Evolutionary conservation across 2,888 invertebrate genomes (phyloP).

Genomic region (Oxytorus armatus): DNA sequence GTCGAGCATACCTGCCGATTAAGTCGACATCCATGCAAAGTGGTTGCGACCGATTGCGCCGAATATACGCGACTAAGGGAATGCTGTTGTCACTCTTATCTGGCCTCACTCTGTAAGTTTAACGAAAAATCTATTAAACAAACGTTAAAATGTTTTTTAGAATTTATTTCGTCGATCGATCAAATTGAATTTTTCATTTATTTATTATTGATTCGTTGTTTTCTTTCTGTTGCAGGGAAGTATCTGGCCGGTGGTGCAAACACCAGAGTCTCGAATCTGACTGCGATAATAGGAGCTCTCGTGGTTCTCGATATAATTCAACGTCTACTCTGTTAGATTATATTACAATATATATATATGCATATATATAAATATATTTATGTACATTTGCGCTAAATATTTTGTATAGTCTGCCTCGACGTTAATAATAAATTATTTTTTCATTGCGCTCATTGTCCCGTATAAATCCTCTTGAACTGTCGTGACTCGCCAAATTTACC

Average conservation of each 20-base stretch:
- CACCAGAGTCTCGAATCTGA: conserved; percentile 59
- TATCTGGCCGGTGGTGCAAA: conserved; percentile 76
- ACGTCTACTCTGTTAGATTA: conserved; percentile 55
- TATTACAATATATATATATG: conserved; percentile 27
- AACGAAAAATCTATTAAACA: background rate
- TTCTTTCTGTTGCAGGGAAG: conserved; percentile 78
- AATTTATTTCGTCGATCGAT: background rate
- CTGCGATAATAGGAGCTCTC: conserved; percentile 72
- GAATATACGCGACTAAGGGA: conserved; percentile 87
- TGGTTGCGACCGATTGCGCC: conserved; percentile 87
- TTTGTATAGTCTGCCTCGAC: conserved; percentile 74
- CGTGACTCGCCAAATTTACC: conserved; percentile 2
- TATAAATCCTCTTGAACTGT: background rate
- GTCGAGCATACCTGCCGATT: conserved; percentile 89
- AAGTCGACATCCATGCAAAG: conserved; percentile 87
- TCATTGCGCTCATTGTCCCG: conserved; percentile 62
- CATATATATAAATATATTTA: conserved; percentile 20
- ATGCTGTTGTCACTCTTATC: conserved; percentile 88
- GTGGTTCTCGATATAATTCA: conserved; percentile 72
- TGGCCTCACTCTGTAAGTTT: conserved; percentile 87
- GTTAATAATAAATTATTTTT: conserved; percentile 82
- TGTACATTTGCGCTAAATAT: conserved; percentile 68
- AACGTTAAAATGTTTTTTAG: background rate
- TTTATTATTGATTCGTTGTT: conserved; percentile 22
- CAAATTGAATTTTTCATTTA: background rate